Percentiles rank a stretch among this genome's conserved stretches.
phyloP scores from a whole-genome alignment of 2,797 vertebrate genomes.

The Anabacerthia variegaticeps region DNA sequence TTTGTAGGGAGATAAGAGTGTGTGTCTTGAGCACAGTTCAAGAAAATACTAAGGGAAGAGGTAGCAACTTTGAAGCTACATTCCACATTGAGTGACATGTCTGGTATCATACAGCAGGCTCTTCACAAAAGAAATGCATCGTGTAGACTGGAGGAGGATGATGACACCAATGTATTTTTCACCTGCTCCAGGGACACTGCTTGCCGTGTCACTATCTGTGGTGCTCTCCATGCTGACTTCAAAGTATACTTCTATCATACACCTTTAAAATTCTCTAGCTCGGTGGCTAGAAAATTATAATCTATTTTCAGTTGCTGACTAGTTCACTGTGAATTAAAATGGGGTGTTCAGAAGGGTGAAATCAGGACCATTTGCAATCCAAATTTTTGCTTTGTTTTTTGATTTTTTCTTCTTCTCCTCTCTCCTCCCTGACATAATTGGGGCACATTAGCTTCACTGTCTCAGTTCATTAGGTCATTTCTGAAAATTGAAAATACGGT shows the following conservation, averaged over 20 bases:
- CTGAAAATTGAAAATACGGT: background rate
- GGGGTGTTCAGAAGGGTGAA: background rate
- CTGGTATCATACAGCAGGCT: background rate
- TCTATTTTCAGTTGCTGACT: background rate
- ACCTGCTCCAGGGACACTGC: background rate
- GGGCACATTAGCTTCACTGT: conserved; percentile 30
- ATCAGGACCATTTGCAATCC: background rate
- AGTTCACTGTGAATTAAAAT: background rate
- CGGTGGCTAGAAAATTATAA: background rate
- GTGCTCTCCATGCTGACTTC: background rate
- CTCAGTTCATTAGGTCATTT: conserved; percentile 47
- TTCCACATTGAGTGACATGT: background rate
- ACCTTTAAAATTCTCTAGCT: background rate
- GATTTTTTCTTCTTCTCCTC: background rate
- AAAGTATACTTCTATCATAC: background rate
- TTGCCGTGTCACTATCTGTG: background rate
- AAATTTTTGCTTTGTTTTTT: background rate
- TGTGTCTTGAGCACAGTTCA: background rate
- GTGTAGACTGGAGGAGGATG: background rate
- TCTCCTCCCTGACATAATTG: background rate
- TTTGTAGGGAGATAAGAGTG: background rate
- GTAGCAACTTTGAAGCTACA: background rate
- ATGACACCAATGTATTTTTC: background rate
- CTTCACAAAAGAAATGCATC: background rate
- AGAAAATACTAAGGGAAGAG: background rate